A percentile compares a stretch with the other conserved stretches of the same genome.
These are phyloP conservation scores for Axinella damicornis DNA, from an alignment of 37 sponge, comb jelly and placozoan genomes.

Conservation along the genomic window DNA sequence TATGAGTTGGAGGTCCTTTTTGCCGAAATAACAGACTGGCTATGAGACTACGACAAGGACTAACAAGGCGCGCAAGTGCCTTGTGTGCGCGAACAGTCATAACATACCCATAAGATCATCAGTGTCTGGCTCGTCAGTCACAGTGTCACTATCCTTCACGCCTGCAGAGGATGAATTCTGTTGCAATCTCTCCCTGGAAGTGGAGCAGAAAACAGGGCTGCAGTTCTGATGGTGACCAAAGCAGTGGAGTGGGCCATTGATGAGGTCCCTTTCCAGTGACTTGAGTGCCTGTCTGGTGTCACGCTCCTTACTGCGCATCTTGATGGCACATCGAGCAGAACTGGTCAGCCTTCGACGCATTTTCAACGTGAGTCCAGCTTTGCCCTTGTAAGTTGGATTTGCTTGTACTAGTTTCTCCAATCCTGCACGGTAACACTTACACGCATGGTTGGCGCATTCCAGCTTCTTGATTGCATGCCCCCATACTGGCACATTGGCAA, in stretches of 20 bases:
- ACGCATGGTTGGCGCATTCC: conserved; percentile 60
- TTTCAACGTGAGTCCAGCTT: conserved; percentile 43
- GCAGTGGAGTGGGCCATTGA: conserved; percentile 61
- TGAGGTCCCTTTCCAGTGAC: conserved; percentile 20
- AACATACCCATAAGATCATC: background rate
- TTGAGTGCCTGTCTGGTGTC: background rate
- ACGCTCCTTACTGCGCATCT: conserved; percentile 36
- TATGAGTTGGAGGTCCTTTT: too few relatives aligned
- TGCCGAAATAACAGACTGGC: too few relatives aligned
- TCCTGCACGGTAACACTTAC: conserved; percentile 42
- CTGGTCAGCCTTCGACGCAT: conserved; percentile 17
- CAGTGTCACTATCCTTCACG: background rate
- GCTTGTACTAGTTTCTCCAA: conserved; percentile 38
- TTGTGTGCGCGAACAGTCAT: too few relatives aligned
- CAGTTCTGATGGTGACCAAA: conserved; percentile 48
- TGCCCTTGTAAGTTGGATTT: conserved; percentile 36
- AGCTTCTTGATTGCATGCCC: too few relatives aligned
- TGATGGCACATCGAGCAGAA: conserved; percentile 49
- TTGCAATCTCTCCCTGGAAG: background rate
- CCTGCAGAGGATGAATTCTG: background rate
- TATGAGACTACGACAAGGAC: too few relatives aligned
- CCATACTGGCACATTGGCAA: too few relatives aligned
- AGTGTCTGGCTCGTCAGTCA: background rate
- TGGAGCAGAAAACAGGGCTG: conserved; percentile 41
- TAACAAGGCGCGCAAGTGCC: too few relatives aligned